These are phyloP conservation scores for Oikopleura dioica DNA, from an alignment of 23 tunicate species.

Conservation along the genomic window DNA sequence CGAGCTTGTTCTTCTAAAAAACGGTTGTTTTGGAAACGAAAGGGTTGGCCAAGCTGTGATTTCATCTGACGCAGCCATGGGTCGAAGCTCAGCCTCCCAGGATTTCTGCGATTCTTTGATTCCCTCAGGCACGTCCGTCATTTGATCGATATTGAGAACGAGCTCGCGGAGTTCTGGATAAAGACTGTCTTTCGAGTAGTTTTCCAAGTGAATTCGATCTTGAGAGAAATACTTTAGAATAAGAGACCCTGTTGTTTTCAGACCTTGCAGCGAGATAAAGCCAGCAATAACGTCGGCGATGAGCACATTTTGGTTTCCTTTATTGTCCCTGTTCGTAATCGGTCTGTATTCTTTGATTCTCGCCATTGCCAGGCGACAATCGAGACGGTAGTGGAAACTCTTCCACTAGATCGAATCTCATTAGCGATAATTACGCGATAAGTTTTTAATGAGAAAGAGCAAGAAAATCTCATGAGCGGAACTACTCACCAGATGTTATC, in stretches of 20 bases:
- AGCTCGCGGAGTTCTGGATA: constrained; percentile 66
- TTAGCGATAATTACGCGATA: no score
- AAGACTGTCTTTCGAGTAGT: constrained; percentile 49
- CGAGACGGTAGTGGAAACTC: constrained; percentile 44
- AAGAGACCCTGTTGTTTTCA: no score
- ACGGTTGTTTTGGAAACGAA: no score
- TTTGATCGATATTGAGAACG: constrained; percentile 35
- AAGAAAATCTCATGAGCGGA: not conserved
- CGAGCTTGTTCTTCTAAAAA: constrained; percentile 49
- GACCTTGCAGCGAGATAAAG: not conserved
- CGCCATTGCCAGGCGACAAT: constrained; percentile 64
- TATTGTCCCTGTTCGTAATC: constrained; percentile 68
- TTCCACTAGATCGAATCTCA: no score
- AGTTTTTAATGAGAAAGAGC: no score
- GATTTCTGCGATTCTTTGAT: not conserved
- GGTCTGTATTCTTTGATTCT: constrained; percentile 76
- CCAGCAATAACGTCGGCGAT: constrained; percentile 71
- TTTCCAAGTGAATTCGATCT: constrained; percentile 49
- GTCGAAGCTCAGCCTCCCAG: constrained; percentile 12
- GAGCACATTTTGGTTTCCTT: constrained; percentile 63
- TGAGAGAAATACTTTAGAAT: no score
- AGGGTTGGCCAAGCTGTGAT: no score
- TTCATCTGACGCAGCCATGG: constrained; percentile 73
- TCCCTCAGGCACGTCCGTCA: constrained; percentile 42
- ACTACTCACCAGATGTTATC: not conserved